Percentiles rank a stretch among this genome's conserved stretches.
These are phyloP conservation scores for Corynorhinus townsendii DNA, from an alignment of 2,113 vertebrate species.

Conservation along the genomic window DNA sequence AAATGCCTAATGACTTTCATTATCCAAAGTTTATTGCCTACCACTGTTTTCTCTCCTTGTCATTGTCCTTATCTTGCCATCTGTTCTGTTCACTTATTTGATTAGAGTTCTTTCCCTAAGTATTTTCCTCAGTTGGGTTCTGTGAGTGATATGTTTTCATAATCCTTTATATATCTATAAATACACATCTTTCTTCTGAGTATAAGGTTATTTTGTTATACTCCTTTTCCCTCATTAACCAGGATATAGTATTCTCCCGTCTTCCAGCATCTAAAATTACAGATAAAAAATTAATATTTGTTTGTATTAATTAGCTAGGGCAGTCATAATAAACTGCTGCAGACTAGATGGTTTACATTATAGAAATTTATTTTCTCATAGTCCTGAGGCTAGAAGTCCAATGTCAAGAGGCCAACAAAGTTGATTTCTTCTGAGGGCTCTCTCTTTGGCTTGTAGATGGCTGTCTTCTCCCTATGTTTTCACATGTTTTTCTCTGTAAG, in stretches of 20 bases:
- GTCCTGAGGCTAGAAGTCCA: neutral
- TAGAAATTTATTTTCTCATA: neutral
- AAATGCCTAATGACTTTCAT: slow-evolving; percentile 33
- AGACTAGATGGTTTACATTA: neutral
- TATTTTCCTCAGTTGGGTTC: slow-evolving; percentile 16
- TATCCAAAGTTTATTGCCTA: neutral
- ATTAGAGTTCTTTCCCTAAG: slow-evolving; percentile 7
- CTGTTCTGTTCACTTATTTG: slow-evolving; percentile 32
- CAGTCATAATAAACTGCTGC: neutral
- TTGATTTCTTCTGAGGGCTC: neutral
- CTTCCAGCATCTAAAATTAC: slow-evolving; percentile 1
- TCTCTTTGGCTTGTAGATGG: neutral
- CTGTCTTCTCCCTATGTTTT: neutral
- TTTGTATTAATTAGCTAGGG: neutral
- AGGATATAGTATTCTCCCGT: neutral
- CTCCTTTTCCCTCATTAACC: neutral
- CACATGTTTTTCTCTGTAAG: neutral
- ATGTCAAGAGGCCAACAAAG: neutral
- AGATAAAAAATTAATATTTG: neutral
- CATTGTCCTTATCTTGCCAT: neutral
- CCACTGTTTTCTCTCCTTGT: slow-evolving; percentile 7
- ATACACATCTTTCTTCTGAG: neutral
- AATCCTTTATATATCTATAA: neutral
- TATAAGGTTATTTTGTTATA: neutral
- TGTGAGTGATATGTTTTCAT: neutral